phyloP scores from a whole-genome alignment of 1,140 invertebrate genomes.

The Solenopsis fugax region DNA sequence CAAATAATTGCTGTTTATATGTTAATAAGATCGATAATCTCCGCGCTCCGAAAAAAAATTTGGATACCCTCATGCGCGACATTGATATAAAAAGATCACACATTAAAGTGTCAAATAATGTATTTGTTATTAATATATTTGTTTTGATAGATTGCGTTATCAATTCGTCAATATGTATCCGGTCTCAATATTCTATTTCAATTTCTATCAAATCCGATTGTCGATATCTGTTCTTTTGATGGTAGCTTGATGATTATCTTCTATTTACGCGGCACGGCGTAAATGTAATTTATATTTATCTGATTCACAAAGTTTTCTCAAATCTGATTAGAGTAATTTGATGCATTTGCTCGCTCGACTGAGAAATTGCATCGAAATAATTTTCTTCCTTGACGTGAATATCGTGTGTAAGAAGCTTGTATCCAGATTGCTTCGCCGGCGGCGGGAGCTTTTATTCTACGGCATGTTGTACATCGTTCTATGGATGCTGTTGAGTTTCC shows the following conservation, averaged over 20 bases:
- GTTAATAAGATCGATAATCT: too few relatives aligned
- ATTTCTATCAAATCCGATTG: not conserved
- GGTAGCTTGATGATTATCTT: not conserved
- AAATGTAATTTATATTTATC: not conserved
- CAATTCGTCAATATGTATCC: not conserved
- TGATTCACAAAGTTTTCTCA: not conserved
- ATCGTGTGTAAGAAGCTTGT: not conserved
- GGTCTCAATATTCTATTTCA: not conserved
- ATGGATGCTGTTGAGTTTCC: constrained; percentile 54
- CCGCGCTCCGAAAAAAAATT: too few relatives aligned
- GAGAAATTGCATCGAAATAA: constrained; percentile 24
- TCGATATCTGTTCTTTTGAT: not conserved
- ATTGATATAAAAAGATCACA: too few relatives aligned
- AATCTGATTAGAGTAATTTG: not conserved
- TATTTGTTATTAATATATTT: too few relatives aligned
- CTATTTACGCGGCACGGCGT: not conserved
- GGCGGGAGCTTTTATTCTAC: constrained; percentile 18
- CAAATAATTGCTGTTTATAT: too few relatives aligned
- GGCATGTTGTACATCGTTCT: not conserved
- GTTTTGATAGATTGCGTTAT: not conserved
- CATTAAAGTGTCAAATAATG: too few relatives aligned
- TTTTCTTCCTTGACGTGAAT: not conserved
- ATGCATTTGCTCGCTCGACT: not conserved
- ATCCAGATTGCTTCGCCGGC: not conserved
- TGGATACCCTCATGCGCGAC: too few relatives aligned